Conservation (phyloP, 1,140 invertebrate genomes). For the Octopus sinensis region DNA sequence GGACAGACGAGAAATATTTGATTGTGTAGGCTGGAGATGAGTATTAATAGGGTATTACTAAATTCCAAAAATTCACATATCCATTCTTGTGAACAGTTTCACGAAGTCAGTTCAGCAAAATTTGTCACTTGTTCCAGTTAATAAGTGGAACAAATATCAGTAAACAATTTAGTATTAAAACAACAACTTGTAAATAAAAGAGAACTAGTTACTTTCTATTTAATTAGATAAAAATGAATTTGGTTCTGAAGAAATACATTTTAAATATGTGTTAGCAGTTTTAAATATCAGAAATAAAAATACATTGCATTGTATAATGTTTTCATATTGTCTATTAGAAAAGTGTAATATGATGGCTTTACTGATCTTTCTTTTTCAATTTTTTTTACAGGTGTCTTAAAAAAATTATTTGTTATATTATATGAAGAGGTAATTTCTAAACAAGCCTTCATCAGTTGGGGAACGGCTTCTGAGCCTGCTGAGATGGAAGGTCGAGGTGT, state of each 20-base stretch:
- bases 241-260: background rate
- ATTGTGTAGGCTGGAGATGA: no score
- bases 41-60: no score
- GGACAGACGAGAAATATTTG: no score
- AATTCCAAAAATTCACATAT: no score
- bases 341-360: background rate
- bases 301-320: background rate
- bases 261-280: background rate
- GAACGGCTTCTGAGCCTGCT: slow-evolving; percentile 57
- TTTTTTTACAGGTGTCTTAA: slow-evolving; percentile 58
- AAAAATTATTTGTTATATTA: slow-evolving; percentile 62
- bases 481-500: slow-evolving; percentile 65
- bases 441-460: slow-evolving; percentile 66
- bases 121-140: no score
- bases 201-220: background rate
- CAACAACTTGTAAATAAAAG: no score
- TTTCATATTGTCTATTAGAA: background rate
- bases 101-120: no score
- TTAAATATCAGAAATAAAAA: background rate
- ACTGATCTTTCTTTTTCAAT: background rate
- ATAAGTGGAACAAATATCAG: no score
- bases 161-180: no score
- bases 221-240: background rate
- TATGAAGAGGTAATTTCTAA: slow-evolving; percentile 65
- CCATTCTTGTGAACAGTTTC: no score